These are phyloP conservation scores for Thamnophis sirtalis DNA, from an alignment of 2,113 vertebrate species.

Conservation along the genomic window DNA sequence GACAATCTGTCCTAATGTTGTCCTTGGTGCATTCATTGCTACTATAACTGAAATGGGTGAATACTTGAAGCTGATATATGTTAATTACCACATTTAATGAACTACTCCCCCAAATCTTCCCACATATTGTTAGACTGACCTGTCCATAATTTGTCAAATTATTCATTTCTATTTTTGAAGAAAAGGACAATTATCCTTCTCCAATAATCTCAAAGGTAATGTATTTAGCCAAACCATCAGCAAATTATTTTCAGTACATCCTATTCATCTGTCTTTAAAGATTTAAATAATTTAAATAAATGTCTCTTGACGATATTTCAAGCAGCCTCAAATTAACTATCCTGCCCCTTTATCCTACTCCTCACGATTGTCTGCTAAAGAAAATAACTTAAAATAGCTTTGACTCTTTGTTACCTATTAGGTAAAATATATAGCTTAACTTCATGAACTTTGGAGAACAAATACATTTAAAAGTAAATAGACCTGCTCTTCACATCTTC, in stretches of 20 bases:
- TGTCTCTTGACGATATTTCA: not conserved
- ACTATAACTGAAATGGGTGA: not conserved
- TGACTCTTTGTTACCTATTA: not conserved
- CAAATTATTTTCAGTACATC: not conserved
- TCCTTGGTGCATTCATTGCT: not conserved
- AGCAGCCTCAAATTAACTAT: not conserved
- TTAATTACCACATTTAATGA: not conserved
- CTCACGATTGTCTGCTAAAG: not conserved
- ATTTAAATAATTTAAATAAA: not conserved
- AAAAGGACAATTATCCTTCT: not conserved
- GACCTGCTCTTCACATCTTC: constrained; percentile 23
- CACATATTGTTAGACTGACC: not conserved
- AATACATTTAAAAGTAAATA: constrained; percentile 32
- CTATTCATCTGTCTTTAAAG: not conserved
- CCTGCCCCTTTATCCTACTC: not conserved
- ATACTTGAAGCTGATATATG: not conserved
- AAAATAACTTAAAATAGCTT: not conserved
- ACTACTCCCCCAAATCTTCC: not conserved
- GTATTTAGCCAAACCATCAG: not conserved
- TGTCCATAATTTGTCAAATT: not conserved
- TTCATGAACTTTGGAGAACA: constrained; percentile 28
- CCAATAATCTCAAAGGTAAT: not conserved
- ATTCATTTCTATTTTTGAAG: not conserved
- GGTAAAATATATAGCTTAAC: constrained; percentile 39
- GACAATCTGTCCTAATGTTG: not conserved